These are phyloP conservation scores for Clusia tigrina DNA, from an alignment of 2,888 invertebrate species.

Conservation along the genomic window DNA sequence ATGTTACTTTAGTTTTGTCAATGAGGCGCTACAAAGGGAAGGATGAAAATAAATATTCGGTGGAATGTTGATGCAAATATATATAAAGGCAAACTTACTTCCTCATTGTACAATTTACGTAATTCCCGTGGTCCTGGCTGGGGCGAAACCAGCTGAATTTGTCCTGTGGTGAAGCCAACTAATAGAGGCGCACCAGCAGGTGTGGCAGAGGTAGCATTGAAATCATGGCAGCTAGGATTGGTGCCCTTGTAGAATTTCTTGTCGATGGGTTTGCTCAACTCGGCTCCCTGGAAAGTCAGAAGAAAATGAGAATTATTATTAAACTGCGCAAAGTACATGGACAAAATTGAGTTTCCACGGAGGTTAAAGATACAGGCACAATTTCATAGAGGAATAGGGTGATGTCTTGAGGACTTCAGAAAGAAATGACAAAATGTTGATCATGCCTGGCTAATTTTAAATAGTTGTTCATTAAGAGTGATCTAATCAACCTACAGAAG, in stretches of 20 bases:
- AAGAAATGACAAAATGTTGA: too few species aligned
- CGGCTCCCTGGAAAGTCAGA: constrained; percentile 84
- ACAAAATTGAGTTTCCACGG: too few species aligned
- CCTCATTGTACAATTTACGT: constrained; percentile 97
- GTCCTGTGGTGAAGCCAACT: constrained; percentile 98
- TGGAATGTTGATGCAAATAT: constrained; percentile 1
- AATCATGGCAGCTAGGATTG: constrained; percentile 98
- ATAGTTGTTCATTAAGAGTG: too few species aligned
- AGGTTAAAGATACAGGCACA: too few species aligned
- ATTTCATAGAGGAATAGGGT: too few species aligned
- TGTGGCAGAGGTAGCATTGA: constrained; percentile 85
- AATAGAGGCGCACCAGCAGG: constrained; percentile 87
- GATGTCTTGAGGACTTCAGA: too few species aligned
- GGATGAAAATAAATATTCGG: background rate
- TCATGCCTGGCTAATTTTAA: too few species aligned
- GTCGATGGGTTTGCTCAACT: constrained; percentile 95
- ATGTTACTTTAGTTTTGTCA: constrained; percentile 76
- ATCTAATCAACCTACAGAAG: too few species aligned
- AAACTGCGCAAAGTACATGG: too few species aligned
- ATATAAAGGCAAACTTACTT: constrained; percentile 69
- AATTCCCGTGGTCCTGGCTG: constrained; percentile 97
- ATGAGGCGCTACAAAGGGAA: constrained; percentile 59
- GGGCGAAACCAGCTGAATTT: constrained; percentile 97
- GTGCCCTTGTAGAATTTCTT: constrained; percentile 99
- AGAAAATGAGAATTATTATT: constrained; percentile 27